These are phyloP conservation scores for Aporophyla lueneburgensis DNA, from an alignment of 2,888 invertebrate genomes.

Conservation along the genomic window DNA sequence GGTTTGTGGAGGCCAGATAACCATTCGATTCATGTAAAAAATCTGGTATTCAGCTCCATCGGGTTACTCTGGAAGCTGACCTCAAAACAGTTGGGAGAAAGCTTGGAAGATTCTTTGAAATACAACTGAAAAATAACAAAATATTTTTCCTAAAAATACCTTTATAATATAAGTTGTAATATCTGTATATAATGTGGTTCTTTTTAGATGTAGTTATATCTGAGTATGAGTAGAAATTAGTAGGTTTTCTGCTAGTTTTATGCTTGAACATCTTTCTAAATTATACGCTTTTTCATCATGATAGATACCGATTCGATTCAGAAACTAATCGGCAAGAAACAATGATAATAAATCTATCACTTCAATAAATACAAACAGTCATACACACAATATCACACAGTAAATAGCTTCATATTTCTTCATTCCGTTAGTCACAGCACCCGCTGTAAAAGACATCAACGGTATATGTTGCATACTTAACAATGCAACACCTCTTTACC, in stretches of 20 bases:
- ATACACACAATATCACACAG: not conserved
- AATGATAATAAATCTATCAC: not conserved
- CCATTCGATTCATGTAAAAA: not conserved
- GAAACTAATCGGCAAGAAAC: not conserved
- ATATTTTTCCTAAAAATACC: no score
- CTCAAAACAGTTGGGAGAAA: not conserved
- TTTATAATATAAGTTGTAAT: no score
- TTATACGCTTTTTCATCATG: not conserved
- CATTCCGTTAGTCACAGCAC: not conserved
- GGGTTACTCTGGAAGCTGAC: not conserved
- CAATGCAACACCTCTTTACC: constrained; percentile 1
- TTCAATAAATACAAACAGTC: not conserved
- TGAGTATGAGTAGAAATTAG: not conserved
- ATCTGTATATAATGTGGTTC: no score
- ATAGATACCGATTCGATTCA: not conserved
- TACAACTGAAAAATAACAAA: no score
- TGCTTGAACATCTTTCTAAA: not conserved
- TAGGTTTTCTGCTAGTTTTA: not conserved
- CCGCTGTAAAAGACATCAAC: constrained; percentile 11
- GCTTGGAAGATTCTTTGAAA: no score
- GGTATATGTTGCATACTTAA: not conserved
- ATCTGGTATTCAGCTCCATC: not conserved
- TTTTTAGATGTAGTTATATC: no score
- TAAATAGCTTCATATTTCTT: not conserved
- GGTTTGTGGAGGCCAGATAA: not conserved